Conservation (phyloP, 2,113 vertebrate species). For the Rhabdornis inornatus region DNA sequence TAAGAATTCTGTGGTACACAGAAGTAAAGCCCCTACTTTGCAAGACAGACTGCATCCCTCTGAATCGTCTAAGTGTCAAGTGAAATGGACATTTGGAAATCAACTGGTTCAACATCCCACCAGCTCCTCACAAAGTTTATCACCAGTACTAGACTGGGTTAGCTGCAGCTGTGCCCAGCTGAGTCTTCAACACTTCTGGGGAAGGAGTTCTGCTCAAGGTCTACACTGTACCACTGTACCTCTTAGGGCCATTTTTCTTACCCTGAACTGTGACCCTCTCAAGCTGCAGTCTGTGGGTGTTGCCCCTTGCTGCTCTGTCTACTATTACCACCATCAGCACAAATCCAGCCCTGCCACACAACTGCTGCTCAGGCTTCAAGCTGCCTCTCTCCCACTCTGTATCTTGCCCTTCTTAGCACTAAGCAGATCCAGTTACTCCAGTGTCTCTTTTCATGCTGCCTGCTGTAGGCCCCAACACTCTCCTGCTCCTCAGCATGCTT, state of each 20-base stretch:
- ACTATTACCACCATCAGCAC: not conserved
- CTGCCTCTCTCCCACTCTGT: fast-evolving
- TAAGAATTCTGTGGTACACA: not conserved
- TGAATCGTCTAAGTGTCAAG: fast-evolving
- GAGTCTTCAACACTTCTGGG: not conserved
- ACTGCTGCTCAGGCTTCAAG: not conserved
- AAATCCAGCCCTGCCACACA: not conserved
- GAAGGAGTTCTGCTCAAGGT: not conserved
- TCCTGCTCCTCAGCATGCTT: not conserved
- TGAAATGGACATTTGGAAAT: not conserved
- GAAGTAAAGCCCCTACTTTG: not conserved
- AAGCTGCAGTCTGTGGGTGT: not conserved
- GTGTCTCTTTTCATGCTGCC: not conserved
- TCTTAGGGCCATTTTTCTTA: not conserved
- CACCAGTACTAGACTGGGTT: not conserved
- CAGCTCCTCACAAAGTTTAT: not conserved
- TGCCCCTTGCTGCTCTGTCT: not conserved
- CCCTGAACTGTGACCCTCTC: not conserved
- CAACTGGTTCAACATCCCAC: not conserved
- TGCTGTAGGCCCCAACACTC: not conserved
- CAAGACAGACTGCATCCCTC: not conserved
- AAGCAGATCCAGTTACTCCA: not conserved
- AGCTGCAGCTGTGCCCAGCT: not conserved
- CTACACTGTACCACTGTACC: not conserved
- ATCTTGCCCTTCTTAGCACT: not conserved